Evolutionary conservation across 1,140 invertebrate genomes (phyloP), one percentile per base, ranked within the genome.

Genomic region (Phortica variegata): DNA sequence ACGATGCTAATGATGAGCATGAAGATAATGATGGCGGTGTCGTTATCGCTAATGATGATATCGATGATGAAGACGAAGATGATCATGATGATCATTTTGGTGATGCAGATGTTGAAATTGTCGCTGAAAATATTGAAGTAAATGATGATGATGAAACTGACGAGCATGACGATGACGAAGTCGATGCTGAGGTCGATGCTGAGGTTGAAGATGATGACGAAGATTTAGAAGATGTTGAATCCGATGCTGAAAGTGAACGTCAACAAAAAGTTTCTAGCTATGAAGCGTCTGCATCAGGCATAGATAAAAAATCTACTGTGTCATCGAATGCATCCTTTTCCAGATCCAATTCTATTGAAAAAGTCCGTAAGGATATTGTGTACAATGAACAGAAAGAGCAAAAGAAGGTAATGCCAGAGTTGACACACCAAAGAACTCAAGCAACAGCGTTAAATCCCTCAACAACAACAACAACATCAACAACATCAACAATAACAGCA

Each of bases 1-100:
- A 38, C 7, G 60, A 60, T 12, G 58, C 54, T 8, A 63, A 63
- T 1, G 60, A 60, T 0, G 61, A 56, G 2, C 48, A 52, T 0
- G 61, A 65, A 0, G 58, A 50, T n/a, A 60, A 55, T 10, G 59
- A 49, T 12, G 53, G 54, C 0, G 56, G 51, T 4, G 49, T 46
- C 2, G 58, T 51, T 2, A 59, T 46, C 0, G 56, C 49, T 0
- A 49, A 37, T 0, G 39, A 43, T 0, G 57, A 44, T 3, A 56
- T 54, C 1, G 50, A 47, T 5, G 53, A 53, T 0, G 45, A 60
- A 0, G 54, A 52, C 0, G 52, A 52, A 5, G 52, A 61, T 7
- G 49, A 47, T 13, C 43, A 49, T 16, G 58, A 56, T 29, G 53
- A 56, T 42, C 51, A 55, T 10, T 49, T 56, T 42, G 58, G 54